phyloP scores from a whole-genome alignment of 1,140 invertebrate genomes.

The Diabrotica virgifera region DNA sequence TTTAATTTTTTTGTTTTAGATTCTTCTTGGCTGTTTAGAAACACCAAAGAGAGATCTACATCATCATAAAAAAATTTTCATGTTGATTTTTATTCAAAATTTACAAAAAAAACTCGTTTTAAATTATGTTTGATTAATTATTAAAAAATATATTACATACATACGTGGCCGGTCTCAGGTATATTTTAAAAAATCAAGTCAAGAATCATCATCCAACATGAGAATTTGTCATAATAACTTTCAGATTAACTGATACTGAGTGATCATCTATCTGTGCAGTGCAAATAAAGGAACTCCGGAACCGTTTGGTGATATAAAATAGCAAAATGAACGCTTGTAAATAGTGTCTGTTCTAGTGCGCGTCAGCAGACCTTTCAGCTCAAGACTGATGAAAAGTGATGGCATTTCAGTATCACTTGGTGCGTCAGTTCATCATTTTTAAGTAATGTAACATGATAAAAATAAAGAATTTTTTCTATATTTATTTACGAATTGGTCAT shows the following conservation, averaged over 20 bases:
- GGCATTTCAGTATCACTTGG: conserved; percentile 23
- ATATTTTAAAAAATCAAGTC: not conserved
- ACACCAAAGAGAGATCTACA: conserved; percentile 5
- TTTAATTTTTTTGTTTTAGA: conserved; percentile 3
- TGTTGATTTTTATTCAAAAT: conserved; percentile 9
- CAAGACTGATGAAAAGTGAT: conserved; percentile 38
- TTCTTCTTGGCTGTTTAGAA: conserved; percentile 13
- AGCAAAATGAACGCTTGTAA: conserved; percentile 34
- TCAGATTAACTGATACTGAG: conserved; percentile 34
- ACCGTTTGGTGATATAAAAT: conserved; percentile 29
- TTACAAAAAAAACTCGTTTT: conserved; percentile 5
- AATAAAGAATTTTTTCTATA: conserved; percentile 16
- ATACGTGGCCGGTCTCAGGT: not conserved
- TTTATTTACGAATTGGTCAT: not conserved
- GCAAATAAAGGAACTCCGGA: conserved; percentile 27
- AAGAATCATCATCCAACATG: not conserved
- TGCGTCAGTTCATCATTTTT: conserved; percentile 20
- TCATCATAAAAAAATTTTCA: conserved; percentile 9
- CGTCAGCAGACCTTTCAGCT: conserved; percentile 24
- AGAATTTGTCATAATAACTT: conserved; percentile 14
- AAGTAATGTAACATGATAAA: conserved; percentile 13
- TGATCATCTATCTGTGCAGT: conserved; percentile 25
- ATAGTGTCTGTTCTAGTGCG: conserved; percentile 34
- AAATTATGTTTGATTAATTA: not conserved
- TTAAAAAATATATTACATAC: not conserved